A percentile compares a stretch with the other conserved stretches of the same genome.
Evolutionary conservation across 2,888 invertebrate species (phyloP).

Genomic region (Boloria selene): DNA sequence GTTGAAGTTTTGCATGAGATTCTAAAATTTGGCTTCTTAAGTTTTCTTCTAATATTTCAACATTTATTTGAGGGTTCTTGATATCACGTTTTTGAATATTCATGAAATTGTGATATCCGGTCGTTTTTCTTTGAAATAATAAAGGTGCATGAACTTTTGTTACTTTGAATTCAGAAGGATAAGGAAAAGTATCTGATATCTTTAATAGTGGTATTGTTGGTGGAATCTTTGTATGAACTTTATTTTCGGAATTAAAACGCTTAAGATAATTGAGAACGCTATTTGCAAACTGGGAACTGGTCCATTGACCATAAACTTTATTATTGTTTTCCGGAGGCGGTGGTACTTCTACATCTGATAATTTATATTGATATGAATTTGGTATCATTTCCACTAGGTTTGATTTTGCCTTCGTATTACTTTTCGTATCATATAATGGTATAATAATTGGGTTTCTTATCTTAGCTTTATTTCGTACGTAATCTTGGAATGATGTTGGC

Average conservation of each 20-base stretch:
- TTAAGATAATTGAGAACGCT: conserved; percentile 70
- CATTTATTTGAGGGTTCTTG: conserved; percentile 58
- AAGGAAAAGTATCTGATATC: conserved; percentile 63
- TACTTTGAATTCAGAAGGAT: conserved; percentile 61
- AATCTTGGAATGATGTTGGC: conserved; percentile 40
- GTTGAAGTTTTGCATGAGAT: conserved; percentile 54
- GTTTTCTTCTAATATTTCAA: conserved; percentile 63
- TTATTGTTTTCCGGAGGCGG: conserved; percentile 54
- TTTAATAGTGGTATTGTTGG: conserved; percentile 61
- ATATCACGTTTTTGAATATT: conserved; percentile 51
- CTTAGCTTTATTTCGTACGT: conserved; percentile 43
- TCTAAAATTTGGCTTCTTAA: conserved; percentile 58
- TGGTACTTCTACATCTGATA: conserved; percentile 59
- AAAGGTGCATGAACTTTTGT: conserved; percentile 55
- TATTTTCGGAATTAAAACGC: conserved; percentile 58
- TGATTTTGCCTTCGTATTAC: conserved; percentile 32
- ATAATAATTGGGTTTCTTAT: conserved; percentile 40
- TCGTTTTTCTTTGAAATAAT: conserved; percentile 56
- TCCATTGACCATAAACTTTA: conserved; percentile 69
- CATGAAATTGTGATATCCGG: conserved; percentile 49
- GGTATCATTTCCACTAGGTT: conserved; percentile 25
- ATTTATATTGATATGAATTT: conserved; percentile 41
- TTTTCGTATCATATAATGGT: conserved; percentile 39
- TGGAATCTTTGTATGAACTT: conserved; percentile 55
- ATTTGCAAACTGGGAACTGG: conserved; percentile 66